Conservation (phyloP, 2,797 vertebrate species). For the Chiloscyllium punctatum region DNA sequence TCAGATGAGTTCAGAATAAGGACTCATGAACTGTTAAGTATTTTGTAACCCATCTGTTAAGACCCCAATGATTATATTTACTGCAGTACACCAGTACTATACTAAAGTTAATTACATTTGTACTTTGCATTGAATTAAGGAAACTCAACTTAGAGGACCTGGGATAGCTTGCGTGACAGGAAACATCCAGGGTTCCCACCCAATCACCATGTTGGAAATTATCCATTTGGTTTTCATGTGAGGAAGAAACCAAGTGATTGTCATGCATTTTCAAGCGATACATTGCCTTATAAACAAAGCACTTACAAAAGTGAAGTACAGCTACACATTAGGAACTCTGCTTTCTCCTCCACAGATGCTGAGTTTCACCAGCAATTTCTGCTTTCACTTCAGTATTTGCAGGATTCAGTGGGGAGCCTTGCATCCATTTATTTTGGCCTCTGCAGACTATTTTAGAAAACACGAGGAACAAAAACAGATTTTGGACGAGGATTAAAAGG, state of each 20-base stretch:
- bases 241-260: background rate
- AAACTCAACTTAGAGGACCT: background rate
- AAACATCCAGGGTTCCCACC: background rate
- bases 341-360: too few relatives aligned
- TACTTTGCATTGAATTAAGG: background rate
- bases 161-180: accelerated
- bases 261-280: background rate
- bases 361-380: too few relatives aligned
- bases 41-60: background rate
- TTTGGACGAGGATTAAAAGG: background rate
- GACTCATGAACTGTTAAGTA: background rate
- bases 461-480: background rate
- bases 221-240: background rate
- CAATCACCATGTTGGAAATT: background rate
- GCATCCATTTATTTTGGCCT: background rate
- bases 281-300: background rate
- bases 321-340: too few relatives aligned
- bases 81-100: background rate
- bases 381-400: background rate
- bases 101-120: background rate
- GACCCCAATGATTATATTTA: background rate
- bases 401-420: background rate
- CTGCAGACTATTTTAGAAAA: background rate
- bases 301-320: background rate
- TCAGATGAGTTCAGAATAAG: background rate